Conservation (phyloP, 2,888 invertebrate species). For the Drosophila ustulata region DNA sequence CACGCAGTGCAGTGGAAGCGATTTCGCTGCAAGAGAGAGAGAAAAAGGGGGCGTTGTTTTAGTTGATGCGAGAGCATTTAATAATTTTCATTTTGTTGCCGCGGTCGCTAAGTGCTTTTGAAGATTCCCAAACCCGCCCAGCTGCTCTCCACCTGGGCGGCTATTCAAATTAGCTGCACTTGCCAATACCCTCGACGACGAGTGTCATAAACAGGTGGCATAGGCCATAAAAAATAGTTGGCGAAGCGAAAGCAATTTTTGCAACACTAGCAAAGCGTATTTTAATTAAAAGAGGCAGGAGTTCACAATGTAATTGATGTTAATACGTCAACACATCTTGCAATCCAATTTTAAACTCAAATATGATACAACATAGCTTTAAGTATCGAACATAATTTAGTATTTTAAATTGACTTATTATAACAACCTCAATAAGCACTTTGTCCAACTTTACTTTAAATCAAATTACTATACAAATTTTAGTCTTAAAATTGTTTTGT, state of each 20-base stretch:
- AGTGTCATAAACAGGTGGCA: neutral
- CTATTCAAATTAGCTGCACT: conserved; percentile 14
- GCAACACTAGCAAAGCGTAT: neutral
- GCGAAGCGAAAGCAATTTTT: neutral
- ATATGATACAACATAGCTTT: no score
- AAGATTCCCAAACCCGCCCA: conserved; percentile 5
- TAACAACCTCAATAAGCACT: no score
- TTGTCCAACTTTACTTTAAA: no score
- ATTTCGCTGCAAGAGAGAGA: conserved; percentile 87
- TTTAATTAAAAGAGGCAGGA: neutral
- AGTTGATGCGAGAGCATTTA: conserved; percentile 13
- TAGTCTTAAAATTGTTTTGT: no score
- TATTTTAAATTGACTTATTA: no score
- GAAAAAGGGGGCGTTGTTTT: conserved; percentile 10
- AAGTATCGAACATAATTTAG: no score
- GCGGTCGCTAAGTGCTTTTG: conserved; percentile 16
- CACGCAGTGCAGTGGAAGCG: conserved; percentile 97
- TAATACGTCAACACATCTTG: neutral
- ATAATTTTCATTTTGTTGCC: conserved; percentile 20
- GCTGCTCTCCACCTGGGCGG: neutral
- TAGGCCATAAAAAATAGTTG: neutral
- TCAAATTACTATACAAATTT: no score
- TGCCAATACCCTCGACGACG: neutral
- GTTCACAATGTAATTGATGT: neutral
- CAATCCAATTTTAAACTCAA: no score